These are phyloP conservation scores for Anser brachyrhynchus DNA, from an alignment of 2,113 vertebrate species.

Conservation along the genomic window DNA sequence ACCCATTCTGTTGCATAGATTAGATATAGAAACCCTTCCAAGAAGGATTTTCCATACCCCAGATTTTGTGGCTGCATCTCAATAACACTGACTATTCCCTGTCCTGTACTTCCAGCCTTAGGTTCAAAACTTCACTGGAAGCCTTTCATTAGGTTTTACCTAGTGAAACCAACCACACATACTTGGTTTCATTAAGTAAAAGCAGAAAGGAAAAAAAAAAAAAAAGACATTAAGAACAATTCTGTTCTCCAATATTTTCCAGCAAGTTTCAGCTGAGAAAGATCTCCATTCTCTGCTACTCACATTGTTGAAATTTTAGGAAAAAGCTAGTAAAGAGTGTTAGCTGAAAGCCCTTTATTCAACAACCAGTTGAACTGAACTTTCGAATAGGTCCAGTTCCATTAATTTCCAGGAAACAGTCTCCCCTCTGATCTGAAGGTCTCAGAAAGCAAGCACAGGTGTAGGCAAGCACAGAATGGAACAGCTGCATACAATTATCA, in stretches of 20 bases:
- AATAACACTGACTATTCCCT: background rate
- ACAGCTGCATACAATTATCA: background rate
- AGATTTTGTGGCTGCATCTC: background rate
- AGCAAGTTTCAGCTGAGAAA: background rate
- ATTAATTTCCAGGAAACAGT: background rate
- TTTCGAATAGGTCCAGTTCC: background rate
- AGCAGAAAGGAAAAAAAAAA: background rate
- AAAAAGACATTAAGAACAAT: background rate
- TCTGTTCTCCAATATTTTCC: background rate
- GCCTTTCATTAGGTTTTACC: background rate
- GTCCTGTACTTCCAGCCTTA: rapidly evolving
- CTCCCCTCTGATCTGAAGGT: background rate
- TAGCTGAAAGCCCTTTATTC: background rate
- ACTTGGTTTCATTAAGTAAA: background rate
- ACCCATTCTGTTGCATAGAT: background rate
- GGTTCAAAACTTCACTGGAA: background rate
- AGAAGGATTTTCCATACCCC: background rate
- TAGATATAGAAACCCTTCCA: background rate
- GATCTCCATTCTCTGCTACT: background rate
- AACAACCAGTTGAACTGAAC: background rate
- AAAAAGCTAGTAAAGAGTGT: too few species aligned
- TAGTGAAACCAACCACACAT: background rate
- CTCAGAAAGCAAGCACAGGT: background rate
- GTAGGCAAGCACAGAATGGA: background rate
- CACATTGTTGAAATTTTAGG: background rate